Conservation (phyloP, 2,888 invertebrate species). For the Temnothorax rugatulus region DNA sequence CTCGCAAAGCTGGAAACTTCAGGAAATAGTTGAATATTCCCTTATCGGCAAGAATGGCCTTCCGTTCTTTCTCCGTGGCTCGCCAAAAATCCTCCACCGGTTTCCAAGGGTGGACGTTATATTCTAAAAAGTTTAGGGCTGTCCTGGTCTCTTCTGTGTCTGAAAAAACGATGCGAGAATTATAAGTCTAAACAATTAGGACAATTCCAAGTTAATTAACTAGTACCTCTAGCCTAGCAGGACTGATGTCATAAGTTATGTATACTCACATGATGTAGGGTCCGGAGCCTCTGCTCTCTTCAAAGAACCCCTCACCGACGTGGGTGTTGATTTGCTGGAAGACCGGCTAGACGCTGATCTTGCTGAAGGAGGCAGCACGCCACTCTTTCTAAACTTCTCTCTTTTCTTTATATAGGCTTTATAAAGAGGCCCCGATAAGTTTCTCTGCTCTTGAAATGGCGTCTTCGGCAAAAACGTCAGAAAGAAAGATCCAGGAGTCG, state of each 20-base stretch:
- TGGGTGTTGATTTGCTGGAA: neutral
- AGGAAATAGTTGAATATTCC: neutral
- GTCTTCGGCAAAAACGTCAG: neutral
- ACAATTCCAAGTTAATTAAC: neutral
- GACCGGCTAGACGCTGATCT: neutral
- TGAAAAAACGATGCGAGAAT: neutral
- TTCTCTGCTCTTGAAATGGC: neutral
- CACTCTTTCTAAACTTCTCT: neutral
- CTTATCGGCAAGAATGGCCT: neutral
- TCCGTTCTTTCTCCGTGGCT: neutral
- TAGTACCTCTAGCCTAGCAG: neutral
- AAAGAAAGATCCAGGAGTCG: neutral
- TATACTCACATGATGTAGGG: neutral
- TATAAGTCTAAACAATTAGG: neutral
- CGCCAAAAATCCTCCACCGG: neutral
- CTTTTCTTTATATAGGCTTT: neutral
- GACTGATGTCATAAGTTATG: neutral
- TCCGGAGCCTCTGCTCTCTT: neutral
- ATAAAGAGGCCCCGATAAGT: neutral
- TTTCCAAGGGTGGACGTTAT: neutral
- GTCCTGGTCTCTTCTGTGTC: neutral
- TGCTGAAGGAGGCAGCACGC: neutral
- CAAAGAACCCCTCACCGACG: neutral
- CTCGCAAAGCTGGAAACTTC: neutral
- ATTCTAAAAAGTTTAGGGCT: neutral